Conservation (phyloP, 2,113 vertebrate species). For the Diglossa brunneiventris region DNA sequence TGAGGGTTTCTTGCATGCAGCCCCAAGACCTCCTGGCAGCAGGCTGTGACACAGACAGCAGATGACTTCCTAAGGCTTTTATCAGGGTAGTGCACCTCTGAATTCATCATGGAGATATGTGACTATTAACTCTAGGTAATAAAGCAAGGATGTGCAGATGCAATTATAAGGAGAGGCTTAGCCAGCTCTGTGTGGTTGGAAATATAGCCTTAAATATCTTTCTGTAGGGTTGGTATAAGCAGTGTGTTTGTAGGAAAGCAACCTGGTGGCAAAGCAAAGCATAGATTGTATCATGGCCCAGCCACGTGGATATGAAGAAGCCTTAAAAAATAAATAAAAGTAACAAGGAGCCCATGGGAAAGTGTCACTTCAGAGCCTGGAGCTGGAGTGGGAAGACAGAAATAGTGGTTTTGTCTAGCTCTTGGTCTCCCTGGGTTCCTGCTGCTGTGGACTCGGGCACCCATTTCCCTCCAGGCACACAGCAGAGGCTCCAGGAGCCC, state of each 20-base stretch:
- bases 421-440: not conserved
- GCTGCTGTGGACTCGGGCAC: not conserved
- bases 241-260: not conserved
- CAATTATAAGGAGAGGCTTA: not conserved
- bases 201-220: not conserved
- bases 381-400: not conserved
- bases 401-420: not conserved
- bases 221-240: not conserved
- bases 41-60: not conserved
- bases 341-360: not conserved
- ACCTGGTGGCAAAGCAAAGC: not conserved
- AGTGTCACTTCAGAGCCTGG: not conserved
- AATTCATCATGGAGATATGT: not conserved
- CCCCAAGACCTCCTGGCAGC: not conserved
- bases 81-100: not conserved
- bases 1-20: not conserved
- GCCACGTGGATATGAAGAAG: not conserved
- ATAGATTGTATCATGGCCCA: not conserved
- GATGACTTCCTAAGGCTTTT: not conserved
- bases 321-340: not conserved
- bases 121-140: not conserved
- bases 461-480: not conserved
- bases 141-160: not conserved
- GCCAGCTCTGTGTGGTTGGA: not conserved
- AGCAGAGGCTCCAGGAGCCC: accelerated